phyloP scores from a whole-genome alignment of 1,140 invertebrate genomes.

The Megalopta genalis region DNA sequence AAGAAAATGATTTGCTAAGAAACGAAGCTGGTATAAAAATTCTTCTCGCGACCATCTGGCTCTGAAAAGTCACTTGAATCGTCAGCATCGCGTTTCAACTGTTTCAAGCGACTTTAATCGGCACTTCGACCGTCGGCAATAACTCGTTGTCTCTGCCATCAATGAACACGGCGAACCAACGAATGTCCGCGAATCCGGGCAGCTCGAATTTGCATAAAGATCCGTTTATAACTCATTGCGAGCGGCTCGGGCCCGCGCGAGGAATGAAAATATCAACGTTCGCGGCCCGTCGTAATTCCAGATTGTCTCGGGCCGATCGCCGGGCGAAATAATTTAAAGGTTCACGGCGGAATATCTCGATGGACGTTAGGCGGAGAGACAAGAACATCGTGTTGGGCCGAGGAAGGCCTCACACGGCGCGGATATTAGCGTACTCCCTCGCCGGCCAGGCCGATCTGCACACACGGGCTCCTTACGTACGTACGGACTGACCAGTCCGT shows the following conservation, averaged over 20 bases:
- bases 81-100: no score
- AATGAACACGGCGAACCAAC: no score
- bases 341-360: slow-evolving; percentile 20
- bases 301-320: slow-evolving; percentile 1
- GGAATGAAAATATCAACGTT: slow-evolving; percentile 35
- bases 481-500: slow-evolving; percentile 63
- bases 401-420: slow-evolving; percentile 70
- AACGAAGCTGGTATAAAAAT: no score
- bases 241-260: no score
- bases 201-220: not conserved
- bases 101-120: no score
- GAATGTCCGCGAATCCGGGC: no score
- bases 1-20: no score
- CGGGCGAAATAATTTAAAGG: slow-evolving; percentile 42
- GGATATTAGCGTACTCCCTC: slow-evolving; percentile 67
- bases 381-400: slow-evolving; percentile 41
- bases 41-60: no score
- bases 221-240: not conserved
- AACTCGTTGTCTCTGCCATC: no score
- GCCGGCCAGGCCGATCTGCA: slow-evolving; percentile 62
- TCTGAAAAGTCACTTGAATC: no score
- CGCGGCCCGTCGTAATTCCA: not conserved
- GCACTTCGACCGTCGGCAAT: no score
- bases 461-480: slow-evolving; percentile 47
- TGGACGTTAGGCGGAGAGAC: not conserved